Conservation (phyloP, 2,113 vertebrate genomes). For the Chloropsis cyanopogon region DNA sequence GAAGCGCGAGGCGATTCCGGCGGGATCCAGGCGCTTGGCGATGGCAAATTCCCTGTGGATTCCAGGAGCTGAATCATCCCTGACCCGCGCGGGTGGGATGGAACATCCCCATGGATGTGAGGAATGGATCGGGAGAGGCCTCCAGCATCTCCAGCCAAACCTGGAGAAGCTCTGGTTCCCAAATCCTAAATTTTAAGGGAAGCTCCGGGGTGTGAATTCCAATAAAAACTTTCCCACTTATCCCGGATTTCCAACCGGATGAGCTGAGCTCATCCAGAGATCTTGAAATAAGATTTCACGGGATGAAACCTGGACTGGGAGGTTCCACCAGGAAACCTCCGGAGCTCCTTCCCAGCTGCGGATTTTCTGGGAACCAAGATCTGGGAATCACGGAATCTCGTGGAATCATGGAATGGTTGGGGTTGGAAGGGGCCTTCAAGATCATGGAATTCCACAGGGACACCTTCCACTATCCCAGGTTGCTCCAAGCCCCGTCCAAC, state of each 20-base stretch:
- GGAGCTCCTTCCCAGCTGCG: not conserved
- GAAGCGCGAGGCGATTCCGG: fast-evolving
- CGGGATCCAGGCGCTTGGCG: fast-evolving
- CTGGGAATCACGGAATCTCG: not conserved
- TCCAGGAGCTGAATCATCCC: not conserved
- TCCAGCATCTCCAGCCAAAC: not conserved
- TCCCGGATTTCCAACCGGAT: not conserved
- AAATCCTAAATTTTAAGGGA: not conserved
- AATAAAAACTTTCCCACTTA: not conserved
- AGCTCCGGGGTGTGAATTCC: not conserved
- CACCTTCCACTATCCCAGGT: not conserved
- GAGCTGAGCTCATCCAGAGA: not conserved
- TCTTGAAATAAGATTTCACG: not conserved
- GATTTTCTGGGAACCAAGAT: not conserved
- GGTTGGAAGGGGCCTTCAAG: not conserved
- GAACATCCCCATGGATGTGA: not conserved
- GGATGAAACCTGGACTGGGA: not conserved
- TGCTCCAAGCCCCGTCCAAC: fast-evolving
- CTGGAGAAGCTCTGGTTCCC: not conserved
- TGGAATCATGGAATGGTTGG: not conserved
- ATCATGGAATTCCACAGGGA: not conserved
- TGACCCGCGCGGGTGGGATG: fast-evolving
- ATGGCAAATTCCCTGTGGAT: not conserved
- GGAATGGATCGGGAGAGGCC: not conserved
- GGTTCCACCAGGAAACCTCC: not conserved